Percentiles rank a stretch among this genome's conserved stretches.
Evolutionary conservation across 2,797 vertebrate species (phyloP).

Genomic region (Calcarius lapponicus): DNA sequence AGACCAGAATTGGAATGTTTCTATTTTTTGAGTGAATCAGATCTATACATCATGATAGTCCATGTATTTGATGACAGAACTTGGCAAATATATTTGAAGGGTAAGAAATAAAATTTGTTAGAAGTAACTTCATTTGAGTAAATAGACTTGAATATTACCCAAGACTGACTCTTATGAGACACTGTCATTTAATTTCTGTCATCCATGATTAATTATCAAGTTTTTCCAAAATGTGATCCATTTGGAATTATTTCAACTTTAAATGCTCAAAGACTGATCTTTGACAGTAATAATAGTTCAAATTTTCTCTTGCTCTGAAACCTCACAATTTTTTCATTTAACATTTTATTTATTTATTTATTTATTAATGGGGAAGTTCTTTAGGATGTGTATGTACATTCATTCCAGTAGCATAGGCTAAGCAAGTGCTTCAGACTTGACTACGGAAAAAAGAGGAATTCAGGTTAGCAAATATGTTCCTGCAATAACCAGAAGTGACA

Average conservation of each 20-base stretch:
- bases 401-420: not conserved
- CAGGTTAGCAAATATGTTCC: not conserved
- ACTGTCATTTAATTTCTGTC: not conserved
- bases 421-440: not conserved
- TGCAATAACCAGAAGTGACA: not conserved
- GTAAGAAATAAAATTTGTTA: not conserved
- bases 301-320: not conserved
- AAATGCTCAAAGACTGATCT: not conserved
- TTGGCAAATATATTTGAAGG: not conserved
- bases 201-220: not conserved
- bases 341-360: not conserved
- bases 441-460: not conserved
- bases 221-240: not conserved
- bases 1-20: not conserved
- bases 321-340: not conserved
- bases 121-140: not conserved
- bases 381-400: not conserved
- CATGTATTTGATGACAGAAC: not conserved
- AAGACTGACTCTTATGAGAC: not conserved
- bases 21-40: not conserved
- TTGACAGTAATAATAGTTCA: not conserved
- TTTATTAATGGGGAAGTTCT: not conserved
- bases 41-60: not conserved
- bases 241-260: not conserved
- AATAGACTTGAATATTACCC: not conserved